These are phyloP conservation scores for Gari tellinella DNA, from an alignment of 2,888 invertebrate genomes.

Conservation along the genomic window DNA sequence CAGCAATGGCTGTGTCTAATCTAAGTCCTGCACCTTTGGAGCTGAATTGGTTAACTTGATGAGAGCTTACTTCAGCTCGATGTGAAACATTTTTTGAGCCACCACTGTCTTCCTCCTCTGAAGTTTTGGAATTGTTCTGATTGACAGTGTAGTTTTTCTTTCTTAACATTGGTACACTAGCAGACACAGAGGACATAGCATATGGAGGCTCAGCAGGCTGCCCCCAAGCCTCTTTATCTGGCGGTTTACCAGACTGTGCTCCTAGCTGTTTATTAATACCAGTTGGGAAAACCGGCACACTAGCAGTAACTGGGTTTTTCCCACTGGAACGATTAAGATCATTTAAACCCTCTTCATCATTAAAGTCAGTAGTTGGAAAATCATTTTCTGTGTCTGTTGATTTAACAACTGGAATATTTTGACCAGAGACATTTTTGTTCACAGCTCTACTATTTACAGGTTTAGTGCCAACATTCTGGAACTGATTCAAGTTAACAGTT, in stretches of 20 bases:
- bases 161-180: conserved; percentile 58
- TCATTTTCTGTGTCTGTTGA: conserved; percentile 79
- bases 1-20: too few species aligned
- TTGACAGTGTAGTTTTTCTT: conserved; percentile 61
- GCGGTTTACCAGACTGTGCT: conserved; percentile 1
- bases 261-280: conserved; percentile 14
- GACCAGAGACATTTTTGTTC: conserved; percentile 22
- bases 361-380: conserved; percentile 78
- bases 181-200: conserved; percentile 47
- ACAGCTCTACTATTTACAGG: conserved; percentile 17
- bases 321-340: conserved; percentile 74
- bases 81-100: too few species aligned
- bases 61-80: too few species aligned
- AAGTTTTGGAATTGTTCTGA: background rate
- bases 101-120: too few species aligned
- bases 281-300: conserved; percentile 50
- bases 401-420: conserved; percentile 67
- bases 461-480: conserved; percentile 8
- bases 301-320: conserved; percentile 52
- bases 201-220: background rate
- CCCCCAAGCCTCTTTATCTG: background rate
- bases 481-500: conserved; percentile 21
- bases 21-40: too few species aligned
- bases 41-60: too few species aligned
- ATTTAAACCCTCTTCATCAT: conserved; percentile 75